These are phyloP conservation scores for Apis florea DNA, from an alignment of 1,140 invertebrate species.

Conservation along the genomic window DNA sequence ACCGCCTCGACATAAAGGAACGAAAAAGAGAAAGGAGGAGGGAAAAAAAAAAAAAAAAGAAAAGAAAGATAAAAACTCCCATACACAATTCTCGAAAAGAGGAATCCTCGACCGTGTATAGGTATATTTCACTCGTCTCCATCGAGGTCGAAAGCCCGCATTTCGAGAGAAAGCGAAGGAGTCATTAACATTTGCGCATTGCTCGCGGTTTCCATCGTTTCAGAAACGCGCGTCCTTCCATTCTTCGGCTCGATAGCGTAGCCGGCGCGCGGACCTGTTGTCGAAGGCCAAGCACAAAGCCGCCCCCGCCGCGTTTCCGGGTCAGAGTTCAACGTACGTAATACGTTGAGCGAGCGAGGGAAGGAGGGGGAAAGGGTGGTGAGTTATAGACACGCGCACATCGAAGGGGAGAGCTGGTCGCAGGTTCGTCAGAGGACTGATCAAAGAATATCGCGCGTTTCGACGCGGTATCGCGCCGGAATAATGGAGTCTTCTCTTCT, in stretches of 20 bases:
- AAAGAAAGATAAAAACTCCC: too few relatives aligned
- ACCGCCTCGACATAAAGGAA: too few relatives aligned
- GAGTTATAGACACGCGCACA: slow-evolving; percentile 2
- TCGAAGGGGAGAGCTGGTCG: neutral
- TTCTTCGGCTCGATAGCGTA: slow-evolving; percentile 30
- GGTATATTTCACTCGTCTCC: too few relatives aligned
- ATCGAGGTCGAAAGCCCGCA: too few relatives aligned
- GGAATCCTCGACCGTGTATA: too few relatives aligned
- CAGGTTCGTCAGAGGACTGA: slow-evolving; percentile 31
- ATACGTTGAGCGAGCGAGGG: neutral
- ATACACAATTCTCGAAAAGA: too few relatives aligned
- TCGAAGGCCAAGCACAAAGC: slow-evolving; percentile 64
- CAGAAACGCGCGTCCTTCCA: slow-evolving; percentile 28
- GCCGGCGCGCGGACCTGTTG: slow-evolving; percentile 51
- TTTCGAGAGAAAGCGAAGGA: neutral
- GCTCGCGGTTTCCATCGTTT: slow-evolving; percentile 15
- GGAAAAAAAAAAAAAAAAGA: too few relatives aligned
- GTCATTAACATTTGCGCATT: neutral
- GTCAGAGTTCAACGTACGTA: slow-evolving; percentile 64
- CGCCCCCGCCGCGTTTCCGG: slow-evolving; percentile 50
- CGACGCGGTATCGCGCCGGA: neutral
- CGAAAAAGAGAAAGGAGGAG: too few relatives aligned
- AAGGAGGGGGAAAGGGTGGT: neutral
- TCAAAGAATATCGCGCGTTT: slow-evolving; percentile 43
- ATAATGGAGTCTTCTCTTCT: slow-evolving; percentile 13